phyloP scores from a whole-genome alignment of 2,888 invertebrate genomes.

The Noctua janthe region DNA sequence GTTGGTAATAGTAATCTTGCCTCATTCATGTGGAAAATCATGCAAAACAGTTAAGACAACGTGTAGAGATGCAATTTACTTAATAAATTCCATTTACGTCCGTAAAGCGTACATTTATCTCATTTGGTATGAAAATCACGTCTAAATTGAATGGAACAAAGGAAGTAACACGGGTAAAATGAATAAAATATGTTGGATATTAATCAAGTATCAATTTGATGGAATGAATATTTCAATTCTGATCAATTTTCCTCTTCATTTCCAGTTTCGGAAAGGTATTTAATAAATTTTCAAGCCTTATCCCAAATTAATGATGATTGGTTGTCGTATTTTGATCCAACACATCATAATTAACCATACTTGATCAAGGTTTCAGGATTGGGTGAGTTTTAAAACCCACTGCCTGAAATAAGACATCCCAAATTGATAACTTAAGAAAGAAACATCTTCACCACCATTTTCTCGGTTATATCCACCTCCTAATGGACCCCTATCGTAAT shows the following conservation, averaged over 20 bases:
- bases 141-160: constrained; percentile 48
- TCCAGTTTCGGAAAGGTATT: neutral
- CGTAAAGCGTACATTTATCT: constrained; percentile 26
- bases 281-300: neutral
- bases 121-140: constrained; percentile 48
- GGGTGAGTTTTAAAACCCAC: neutral
- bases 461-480: constrained; percentile 1
- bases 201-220: constrained; percentile 20
- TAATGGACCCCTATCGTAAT: constrained; percentile 39
- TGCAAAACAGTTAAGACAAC: constrained; percentile 45
- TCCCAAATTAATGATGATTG: constrained; percentile 2
- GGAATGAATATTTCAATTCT: constrained; percentile 9
- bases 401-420: neutral
- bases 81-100: constrained; percentile 44
- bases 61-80: constrained; percentile 43
- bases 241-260: neutral
- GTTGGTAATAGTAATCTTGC: constrained; percentile 16
- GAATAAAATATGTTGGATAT: constrained; percentile 27
- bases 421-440: neutral
- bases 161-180: constrained; percentile 14
- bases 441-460: constrained; percentile 8
- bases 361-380: neutral
- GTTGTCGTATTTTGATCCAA: constrained; percentile 8
- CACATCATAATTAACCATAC: neutral
- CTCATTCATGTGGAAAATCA: constrained; percentile 48